Evolutionary conservation across 2,888 invertebrate species (phyloP).

Genomic region (Lasiommata megera): DNA sequence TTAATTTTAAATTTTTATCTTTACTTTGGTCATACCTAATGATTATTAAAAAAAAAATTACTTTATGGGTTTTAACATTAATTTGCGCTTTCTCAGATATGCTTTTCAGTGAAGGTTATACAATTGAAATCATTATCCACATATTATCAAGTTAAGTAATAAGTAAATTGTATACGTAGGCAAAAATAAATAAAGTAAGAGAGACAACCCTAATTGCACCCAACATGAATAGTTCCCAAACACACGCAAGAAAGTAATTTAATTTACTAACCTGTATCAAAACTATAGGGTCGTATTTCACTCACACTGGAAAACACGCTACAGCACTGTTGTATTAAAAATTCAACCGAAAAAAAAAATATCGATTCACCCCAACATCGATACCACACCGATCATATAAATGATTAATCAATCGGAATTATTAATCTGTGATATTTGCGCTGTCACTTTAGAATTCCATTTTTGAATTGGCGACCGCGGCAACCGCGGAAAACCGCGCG

Average conservation of each 20-base stretch:
- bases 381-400: conserved; percentile 4
- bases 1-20: too few relatives aligned
- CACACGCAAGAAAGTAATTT: conserved; percentile 66
- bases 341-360: conserved; percentile 45
- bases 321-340: conserved; percentile 52
- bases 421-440: conserved; percentile 22
- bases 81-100: too few relatives aligned
- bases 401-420: conserved; percentile 14
- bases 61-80: too few relatives aligned
- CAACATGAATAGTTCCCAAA: conserved; percentile 30
- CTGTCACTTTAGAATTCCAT: conserved; percentile 60
- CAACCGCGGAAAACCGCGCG: conserved; percentile 51
- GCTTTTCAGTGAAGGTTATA: too few relatives aligned
- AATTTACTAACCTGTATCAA: conserved; percentile 61
- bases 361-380: conserved; percentile 30
- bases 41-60: too few relatives aligned
- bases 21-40: too few relatives aligned
- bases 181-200: background rate
- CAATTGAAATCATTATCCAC: too few relatives aligned
- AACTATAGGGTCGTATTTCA: conserved; percentile 36
- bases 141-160: too few relatives aligned
- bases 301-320: conserved; percentile 33
- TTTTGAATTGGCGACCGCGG: conserved; percentile 43
- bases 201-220: conserved; percentile 10
- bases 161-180: too few relatives aligned